These are phyloP conservation scores for Otus scops DNA, from an alignment of 2,797 vertebrate species.

Conservation along the genomic window DNA sequence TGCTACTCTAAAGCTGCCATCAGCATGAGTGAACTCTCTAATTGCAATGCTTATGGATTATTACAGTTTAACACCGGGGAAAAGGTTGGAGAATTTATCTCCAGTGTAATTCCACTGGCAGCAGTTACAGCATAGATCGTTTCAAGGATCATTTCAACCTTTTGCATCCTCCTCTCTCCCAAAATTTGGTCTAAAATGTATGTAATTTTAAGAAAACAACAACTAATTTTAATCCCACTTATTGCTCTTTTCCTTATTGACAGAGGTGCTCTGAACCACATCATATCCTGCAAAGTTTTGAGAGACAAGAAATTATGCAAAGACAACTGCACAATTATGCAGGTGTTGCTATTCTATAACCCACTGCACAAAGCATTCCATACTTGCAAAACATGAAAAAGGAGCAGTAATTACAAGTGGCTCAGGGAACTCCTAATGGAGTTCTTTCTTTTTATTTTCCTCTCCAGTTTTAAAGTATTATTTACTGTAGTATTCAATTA, in stretches of 20 bases:
- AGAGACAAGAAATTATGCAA: neutral
- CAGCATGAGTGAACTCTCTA: neutral
- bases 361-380: neutral
- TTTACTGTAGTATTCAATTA: constrained; percentile 71
- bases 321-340: neutral
- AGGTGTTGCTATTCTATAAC: constrained; percentile 16
- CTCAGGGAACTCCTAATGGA: constrained; percentile 15
- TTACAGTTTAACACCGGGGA: neutral
- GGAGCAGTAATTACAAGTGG: constrained; percentile 64
- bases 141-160: neutral
- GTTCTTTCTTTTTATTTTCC: constrained; percentile 27
- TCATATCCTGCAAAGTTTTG: neutral
- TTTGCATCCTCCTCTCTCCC: neutral
- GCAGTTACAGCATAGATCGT: neutral
- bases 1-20: neutral
- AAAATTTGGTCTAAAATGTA: neutral
- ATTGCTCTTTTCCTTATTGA: neutral
- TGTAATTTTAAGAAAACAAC: neutral
- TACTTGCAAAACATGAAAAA: constrained; percentile 11
- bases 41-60: neutral
- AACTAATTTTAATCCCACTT: neutral
- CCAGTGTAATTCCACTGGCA: neutral
- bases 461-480: constrained; percentile 67
- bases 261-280: neutral
- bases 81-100: neutral